These are phyloP conservation scores for Chrysomela aeneicollis DNA, from an alignment of 2,888 invertebrate genomes.

Conservation along the genomic window DNA sequence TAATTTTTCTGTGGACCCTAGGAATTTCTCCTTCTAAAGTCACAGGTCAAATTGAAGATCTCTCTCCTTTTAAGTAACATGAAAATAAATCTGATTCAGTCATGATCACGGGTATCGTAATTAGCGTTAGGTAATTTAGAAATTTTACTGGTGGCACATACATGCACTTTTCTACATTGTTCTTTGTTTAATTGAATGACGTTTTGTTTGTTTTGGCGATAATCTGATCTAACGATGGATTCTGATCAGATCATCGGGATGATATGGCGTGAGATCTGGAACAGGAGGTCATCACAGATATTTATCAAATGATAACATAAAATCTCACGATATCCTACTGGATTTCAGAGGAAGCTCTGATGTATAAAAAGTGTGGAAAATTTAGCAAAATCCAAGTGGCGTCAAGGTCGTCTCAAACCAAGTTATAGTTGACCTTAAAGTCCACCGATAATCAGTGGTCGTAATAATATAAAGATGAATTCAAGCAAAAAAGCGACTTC, in stretches of 20 bases:
- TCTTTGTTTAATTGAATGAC: background rate
- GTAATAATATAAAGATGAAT: constrained; percentile 6
- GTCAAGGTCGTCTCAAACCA: background rate
- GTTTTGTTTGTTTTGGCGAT: background rate
- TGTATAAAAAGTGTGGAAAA: too few relatives aligned
- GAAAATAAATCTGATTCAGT: constrained; percentile 19
- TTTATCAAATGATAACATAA: too few relatives aligned
- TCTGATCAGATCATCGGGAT: too few relatives aligned
- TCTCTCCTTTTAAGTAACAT: constrained; percentile 34
- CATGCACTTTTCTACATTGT: background rate
- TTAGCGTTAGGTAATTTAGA: constrained; percentile 9
- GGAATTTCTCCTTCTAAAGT: constrained; percentile 27
- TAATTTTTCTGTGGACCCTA: constrained; percentile 23
- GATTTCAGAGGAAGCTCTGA: too few relatives aligned
- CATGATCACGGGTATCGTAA: background rate
- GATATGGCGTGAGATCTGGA: too few relatives aligned
- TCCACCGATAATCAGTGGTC: background rate
- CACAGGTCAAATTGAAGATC: constrained; percentile 33
- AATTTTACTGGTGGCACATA: background rate
- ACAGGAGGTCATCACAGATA: too few relatives aligned
- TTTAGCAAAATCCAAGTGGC: too few relatives aligned
- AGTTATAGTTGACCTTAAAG: background rate
- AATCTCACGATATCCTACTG: too few relatives aligned
- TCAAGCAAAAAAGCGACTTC: constrained; percentile 28
- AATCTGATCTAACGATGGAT: background rate